A percentile compares a stretch with the other conserved stretches of the same genome.
Evolutionary conservation across 2,888 invertebrate species (phyloP).

Genomic region (Noctua comes): DNA sequence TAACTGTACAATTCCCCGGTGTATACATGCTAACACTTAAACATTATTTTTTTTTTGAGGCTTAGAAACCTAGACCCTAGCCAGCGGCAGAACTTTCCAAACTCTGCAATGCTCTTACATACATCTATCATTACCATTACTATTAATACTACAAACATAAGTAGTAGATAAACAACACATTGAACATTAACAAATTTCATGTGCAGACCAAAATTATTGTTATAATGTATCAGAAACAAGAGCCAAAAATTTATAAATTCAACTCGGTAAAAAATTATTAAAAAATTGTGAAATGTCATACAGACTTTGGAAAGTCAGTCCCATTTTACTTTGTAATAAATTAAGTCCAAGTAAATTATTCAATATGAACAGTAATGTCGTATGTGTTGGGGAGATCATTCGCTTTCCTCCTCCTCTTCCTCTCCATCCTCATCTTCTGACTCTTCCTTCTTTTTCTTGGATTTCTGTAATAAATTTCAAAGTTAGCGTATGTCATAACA

Average conservation of each 20-base stretch:
- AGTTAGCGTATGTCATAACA: constrained; percentile 20
- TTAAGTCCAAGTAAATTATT: constrained; percentile 90
- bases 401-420: constrained; percentile 92
- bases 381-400: constrained; percentile 89
- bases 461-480: constrained; percentile 75
- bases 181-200: constrained; percentile 82
- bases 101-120: constrained; percentile 83
- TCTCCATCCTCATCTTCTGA: constrained; percentile 92
- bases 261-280: constrained; percentile 65
- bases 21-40: constrained; percentile 90
- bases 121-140: constrained; percentile 77
- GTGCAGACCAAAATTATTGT: constrained; percentile 77
- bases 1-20: constrained; percentile 90
- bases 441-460: constrained; percentile 92
- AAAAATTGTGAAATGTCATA: constrained; percentile 72
- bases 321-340: constrained; percentile 90
- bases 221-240: constrained; percentile 70
- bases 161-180: constrained; percentile 78
- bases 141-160: constrained; percentile 78
- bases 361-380: constrained; percentile 88
- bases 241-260: constrained; percentile 67
- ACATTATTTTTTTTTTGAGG: constrained; percentile 88
- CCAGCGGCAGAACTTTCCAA: constrained; percentile 89
- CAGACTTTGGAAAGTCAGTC: constrained; percentile 90
- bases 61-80: constrained; percentile 88